A percentile compares a stretch with the other conserved stretches of the same genome.
phyloP scores from a whole-genome alignment of 2,113 vertebrate species.

The Proteles cristata region DNA sequence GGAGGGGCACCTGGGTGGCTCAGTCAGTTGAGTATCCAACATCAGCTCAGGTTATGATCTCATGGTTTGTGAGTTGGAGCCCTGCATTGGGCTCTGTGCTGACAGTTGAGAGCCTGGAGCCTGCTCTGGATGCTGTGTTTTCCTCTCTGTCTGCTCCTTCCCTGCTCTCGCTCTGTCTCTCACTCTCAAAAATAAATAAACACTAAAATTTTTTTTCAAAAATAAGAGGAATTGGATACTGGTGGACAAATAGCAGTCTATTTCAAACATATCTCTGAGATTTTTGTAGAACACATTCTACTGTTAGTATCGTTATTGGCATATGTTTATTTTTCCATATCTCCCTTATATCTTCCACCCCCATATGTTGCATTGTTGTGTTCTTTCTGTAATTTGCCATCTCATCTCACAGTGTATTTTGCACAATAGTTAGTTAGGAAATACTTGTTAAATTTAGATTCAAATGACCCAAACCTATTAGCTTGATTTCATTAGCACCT shows the following conservation, averaged over 20 bases:
- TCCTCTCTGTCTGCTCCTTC: too few species aligned
- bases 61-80: too few species aligned
- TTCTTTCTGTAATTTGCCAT: neutral
- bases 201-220: too few species aligned
- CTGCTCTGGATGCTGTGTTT: too few species aligned
- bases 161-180: too few species aligned
- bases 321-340: neutral
- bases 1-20: too few species aligned
- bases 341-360: neutral
- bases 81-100: too few species aligned
- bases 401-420: neutral
- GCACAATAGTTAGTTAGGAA: neutral
- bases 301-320: neutral
- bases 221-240: neutral
- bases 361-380: neutral
- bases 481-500: constrained; percentile 30
- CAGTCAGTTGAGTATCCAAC: too few species aligned
- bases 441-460: constrained; percentile 33
- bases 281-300: neutral
- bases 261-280: neutral
- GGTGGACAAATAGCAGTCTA: neutral
- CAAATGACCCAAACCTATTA: neutral
- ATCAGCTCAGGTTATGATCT: too few species aligned
- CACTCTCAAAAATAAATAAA: too few species aligned
- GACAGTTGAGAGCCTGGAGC: too few species aligned